Conservation (phyloP, 2,797 vertebrate genomes). For the Hirundo rustica region DNA sequence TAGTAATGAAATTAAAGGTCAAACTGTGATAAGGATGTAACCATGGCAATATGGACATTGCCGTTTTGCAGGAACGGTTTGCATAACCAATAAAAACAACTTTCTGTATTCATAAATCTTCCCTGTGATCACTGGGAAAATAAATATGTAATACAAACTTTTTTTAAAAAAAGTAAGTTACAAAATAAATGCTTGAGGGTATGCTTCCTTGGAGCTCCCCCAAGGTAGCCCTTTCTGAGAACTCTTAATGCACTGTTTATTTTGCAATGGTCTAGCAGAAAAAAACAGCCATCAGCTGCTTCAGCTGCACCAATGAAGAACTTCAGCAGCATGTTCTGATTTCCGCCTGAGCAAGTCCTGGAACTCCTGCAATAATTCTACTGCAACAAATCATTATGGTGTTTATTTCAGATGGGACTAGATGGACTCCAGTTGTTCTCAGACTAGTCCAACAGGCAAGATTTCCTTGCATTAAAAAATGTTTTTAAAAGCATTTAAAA, state of each 20-base stretch:
- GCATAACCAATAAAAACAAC: not conserved
- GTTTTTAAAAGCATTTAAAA: not conserved
- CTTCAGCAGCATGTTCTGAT: not conserved
- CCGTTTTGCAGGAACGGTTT: not conserved
- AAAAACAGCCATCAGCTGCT: not conserved
- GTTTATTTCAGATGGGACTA: not conserved
- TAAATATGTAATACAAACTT: not conserved
- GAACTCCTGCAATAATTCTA: not conserved
- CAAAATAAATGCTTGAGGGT: not conserved
- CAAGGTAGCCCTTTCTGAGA: not conserved
- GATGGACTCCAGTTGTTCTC: not conserved
- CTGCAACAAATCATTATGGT: not conserved
- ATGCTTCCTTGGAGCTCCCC: not conserved
- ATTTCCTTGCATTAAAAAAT: not conserved
- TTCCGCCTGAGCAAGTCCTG: not conserved
- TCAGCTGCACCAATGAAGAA: not conserved
- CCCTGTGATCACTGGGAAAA: not conserved
- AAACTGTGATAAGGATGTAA: not conserved
- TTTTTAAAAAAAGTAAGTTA: not conserved
- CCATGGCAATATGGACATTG: not conserved
- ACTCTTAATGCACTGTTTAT: not conserved
- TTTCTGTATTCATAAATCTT: not conserved
- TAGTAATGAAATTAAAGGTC: conserved; percentile 1
- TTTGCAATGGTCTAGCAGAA: not conserved
- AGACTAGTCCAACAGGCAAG: not conserved